phyloP scores from a whole-genome alignment of 2,888 invertebrate genomes.

The Platynereis dumerilii region DNA sequence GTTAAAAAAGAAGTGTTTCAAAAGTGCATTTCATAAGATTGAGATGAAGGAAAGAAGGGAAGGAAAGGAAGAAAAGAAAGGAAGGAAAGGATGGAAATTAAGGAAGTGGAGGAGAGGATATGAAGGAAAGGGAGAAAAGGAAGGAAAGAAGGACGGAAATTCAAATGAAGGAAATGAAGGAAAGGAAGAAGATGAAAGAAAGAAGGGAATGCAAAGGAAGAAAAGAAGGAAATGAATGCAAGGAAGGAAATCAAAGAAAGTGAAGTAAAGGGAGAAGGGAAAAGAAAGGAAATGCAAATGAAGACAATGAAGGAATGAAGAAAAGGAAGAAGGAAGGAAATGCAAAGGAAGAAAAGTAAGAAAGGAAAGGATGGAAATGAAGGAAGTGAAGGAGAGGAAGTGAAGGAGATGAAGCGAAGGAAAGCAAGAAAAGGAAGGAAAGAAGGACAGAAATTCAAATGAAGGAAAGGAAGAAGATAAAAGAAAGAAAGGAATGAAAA shows the following conservation, averaged over 20 bases:
- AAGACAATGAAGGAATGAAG: not conserved
- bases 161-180: not conserved
- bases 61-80: not conserved
- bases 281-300: no score
- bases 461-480: no score
- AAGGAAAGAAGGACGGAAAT: not conserved
- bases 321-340: slow-evolving; percentile 2
- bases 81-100: not conserved
- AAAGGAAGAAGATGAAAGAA: not conserved
- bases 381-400: no score
- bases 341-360: not conserved
- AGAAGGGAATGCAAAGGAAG: no score
- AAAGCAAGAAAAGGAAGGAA: no score
- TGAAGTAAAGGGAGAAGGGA: no score
- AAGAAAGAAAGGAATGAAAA: no score
- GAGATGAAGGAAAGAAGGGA: slow-evolving; percentile 1
- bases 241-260: no score
- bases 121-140: not conserved
- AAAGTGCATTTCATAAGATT: not conserved
- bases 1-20: no score
- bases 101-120: not conserved
- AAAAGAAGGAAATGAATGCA: not conserved
- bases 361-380: no score
- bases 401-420: no score
- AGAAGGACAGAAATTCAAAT: no score